Percentiles rank a stretch among this genome's conserved stretches.
Conservation (phyloP, 2,113 vertebrate species). For the Epinephelus cyanopodus region DNA sequence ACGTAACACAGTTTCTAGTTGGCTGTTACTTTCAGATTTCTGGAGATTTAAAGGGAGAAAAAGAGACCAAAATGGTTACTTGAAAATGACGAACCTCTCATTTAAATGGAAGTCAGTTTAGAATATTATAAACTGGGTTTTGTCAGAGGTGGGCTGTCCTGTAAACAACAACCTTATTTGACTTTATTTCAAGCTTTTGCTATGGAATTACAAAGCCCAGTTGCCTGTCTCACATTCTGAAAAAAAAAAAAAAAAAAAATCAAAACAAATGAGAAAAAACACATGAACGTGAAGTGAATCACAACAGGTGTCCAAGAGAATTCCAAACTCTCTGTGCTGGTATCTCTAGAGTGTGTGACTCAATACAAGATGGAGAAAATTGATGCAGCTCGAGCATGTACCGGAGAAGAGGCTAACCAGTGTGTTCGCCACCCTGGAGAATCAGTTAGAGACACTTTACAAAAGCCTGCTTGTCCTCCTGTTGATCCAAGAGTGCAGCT, state of each 20-base stretch:
- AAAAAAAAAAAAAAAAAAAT: neutral
- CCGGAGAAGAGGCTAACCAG: conserved; percentile 25
- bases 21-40: neutral
- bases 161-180: no score
- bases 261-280: neutral
- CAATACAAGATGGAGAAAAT: conserved; percentile 23
- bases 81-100: neutral
- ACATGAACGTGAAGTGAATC: neutral
- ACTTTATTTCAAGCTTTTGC: neutral
- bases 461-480: conserved; percentile 73
- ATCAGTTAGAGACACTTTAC: conserved; percentile 67
- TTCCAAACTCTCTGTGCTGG: neutral
- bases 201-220: neutral
- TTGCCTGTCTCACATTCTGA: neutral
- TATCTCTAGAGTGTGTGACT: conserved; percentile 1
- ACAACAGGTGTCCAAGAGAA: conserved; percentile 11
- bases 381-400: conserved; percentile 12
- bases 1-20: neutral
- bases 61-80: neutral
- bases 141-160: neutral
- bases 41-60: neutral
- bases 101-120: neutral
- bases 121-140: neutral
- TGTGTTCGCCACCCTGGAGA: conserved; percentile 59
- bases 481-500: conserved; percentile 73